Conservation (phyloP, 2,797 vertebrate species). For the Chiloscyllium punctatum region DNA sequence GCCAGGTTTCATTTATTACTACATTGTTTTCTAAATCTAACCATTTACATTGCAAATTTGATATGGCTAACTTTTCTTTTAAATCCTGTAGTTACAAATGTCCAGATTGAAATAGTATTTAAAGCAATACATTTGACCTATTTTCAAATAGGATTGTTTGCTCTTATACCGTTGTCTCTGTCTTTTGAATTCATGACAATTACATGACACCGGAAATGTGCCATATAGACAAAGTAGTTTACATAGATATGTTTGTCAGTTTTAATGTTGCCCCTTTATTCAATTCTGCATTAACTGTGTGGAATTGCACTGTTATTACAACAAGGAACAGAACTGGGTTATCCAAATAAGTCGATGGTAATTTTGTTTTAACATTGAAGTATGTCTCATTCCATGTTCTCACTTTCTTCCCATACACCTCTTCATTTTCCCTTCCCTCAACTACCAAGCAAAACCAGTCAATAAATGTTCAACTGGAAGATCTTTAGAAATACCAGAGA, state of each 20-base stretch:
- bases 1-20: not conserved
- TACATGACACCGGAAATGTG: not conserved
- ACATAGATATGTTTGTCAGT: not conserved
- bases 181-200: not conserved
- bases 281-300: not conserved
- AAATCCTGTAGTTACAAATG: not conserved
- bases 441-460: not conserved
- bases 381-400: not conserved
- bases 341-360: not conserved
- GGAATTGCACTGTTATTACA: not conserved
- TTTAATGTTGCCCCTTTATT: not conserved
- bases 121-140: not conserved
- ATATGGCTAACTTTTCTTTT: not conserved
- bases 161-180: not conserved
- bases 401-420: not conserved
- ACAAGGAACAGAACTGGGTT: not conserved
- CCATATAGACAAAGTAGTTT: not conserved
- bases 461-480: not conserved
- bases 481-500: not conserved
- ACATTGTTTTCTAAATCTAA: not conserved
- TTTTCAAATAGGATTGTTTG: not conserved
- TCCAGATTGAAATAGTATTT: not conserved
- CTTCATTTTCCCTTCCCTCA: not conserved
- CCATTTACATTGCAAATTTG: not conserved
- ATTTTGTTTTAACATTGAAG: not conserved